Evolutionary conservation across 2,888 invertebrate species (phyloP).

Genomic region (Apodemia hepburni): DNA sequence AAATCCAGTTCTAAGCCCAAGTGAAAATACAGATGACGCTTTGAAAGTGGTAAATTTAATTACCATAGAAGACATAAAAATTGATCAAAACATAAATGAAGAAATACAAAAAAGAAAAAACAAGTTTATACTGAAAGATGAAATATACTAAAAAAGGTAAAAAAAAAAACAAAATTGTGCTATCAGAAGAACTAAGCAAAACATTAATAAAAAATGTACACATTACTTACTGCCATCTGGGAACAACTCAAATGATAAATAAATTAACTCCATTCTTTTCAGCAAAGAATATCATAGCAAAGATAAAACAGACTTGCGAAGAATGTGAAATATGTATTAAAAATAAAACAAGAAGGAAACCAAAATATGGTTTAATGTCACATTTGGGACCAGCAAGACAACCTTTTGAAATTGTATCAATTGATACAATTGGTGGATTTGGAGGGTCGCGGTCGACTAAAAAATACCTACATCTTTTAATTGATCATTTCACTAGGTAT

Average conservation of each 20-base stretch:
- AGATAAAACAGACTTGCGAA: background rate
- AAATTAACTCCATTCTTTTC: background rate
- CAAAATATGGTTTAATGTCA: slow-evolving; percentile 33
- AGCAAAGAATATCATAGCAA: background rate
- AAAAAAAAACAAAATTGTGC: background rate
- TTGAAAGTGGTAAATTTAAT: too few relatives aligned
- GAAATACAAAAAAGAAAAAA: background rate
- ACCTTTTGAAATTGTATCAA: slow-evolving; percentile 31
- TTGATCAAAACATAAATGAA: too few relatives aligned
- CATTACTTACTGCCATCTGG: background rate
- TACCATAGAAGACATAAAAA: too few relatives aligned
- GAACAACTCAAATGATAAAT: background rate
- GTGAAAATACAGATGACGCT: too few relatives aligned
- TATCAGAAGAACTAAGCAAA: background rate
- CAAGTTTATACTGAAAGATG: background rate
- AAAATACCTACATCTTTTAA: slow-evolving; percentile 18
- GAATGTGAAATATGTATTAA: background rate
- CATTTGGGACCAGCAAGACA: slow-evolving; percentile 33
- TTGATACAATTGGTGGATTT: slow-evolving; percentile 36
- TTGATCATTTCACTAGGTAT: slow-evolving; percentile 21
- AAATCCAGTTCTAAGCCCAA: too few relatives aligned
- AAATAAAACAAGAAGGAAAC: background rate
- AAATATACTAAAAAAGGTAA: background rate
- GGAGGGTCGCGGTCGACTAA: slow-evolving; percentile 35
- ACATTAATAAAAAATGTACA: background rate